A percentile compares a stretch with the other conserved stretches of the same genome.
Evolutionary conservation across 2,113 vertebrate genomes (phyloP).

Genomic region (Mastomys natalensis): DNA sequence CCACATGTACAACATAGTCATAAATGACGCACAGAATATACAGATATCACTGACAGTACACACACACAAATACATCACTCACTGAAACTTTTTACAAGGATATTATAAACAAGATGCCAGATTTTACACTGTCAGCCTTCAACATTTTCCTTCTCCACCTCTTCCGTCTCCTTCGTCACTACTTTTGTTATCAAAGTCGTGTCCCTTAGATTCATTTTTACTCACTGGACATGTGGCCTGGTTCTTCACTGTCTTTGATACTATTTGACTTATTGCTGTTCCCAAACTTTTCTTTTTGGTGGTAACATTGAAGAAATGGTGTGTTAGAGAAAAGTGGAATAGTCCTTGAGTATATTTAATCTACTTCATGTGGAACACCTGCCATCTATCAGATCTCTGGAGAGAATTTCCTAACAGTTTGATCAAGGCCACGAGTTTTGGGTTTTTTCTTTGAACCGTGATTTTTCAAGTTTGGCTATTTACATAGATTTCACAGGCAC

Average conservation of each 20-base stretch:
- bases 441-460: background rate
- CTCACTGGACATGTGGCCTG: background rate
- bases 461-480: slow-evolving; percentile 3
- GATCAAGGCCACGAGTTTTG: background rate
- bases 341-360: background rate
- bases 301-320: background rate
- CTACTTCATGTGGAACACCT: background rate
- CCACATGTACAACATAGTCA: no score
- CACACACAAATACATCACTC: background rate
- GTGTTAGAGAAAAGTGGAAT: background rate
- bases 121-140: background rate
- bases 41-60: background rate
- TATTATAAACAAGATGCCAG: background rate
- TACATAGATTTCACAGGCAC: background rate
- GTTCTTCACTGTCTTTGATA: background rate
- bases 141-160: background rate
- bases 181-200: background rate
- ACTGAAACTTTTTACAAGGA: background rate
- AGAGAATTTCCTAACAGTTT: background rate
- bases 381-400: background rate
- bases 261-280: background rate
- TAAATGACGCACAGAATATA: background rate
- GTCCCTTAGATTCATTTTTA: background rate
- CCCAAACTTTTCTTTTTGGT: slow-evolving; percentile 10
- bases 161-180: background rate